Evolutionary conservation across 1,140 invertebrate species (phyloP).

Genomic region (Heterodera schachtii): DNA sequence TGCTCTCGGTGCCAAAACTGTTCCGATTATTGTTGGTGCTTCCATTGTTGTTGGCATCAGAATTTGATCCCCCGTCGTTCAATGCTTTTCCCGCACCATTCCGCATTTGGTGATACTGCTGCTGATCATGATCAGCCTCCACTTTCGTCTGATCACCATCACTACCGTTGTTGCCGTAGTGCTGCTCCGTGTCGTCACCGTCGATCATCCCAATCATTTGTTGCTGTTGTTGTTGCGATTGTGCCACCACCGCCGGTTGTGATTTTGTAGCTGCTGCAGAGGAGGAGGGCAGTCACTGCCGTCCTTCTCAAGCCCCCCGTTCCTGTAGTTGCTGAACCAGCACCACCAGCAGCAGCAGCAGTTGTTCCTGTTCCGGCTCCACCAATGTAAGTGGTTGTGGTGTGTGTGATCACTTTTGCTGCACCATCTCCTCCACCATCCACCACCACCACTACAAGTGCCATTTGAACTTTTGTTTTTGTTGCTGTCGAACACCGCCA

Average conservation of each 20-base stretch:
- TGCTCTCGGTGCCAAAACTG: background rate
- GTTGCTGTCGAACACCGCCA: too few species aligned
- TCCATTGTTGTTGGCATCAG: background rate
- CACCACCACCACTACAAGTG: too few species aligned
- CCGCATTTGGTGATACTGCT: too few species aligned
- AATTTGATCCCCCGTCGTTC: too few species aligned
- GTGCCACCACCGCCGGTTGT: background rate
- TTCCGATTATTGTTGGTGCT: background rate
- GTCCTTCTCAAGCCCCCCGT: too few species aligned
- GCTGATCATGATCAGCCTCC: too few species aligned
- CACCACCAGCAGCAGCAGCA: background rate
- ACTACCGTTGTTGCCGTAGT: background rate
- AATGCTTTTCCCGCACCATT: too few species aligned
- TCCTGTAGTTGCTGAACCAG: background rate
- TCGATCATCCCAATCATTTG: background rate
- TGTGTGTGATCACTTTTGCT: background rate
- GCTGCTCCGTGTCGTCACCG: background rate
- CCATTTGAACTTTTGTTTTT: too few species aligned
- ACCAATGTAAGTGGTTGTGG: conserved; percentile 25
- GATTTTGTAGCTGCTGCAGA: background rate
- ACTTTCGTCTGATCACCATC: too few species aligned
- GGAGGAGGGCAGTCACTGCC: too few species aligned
- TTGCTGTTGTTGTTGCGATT: background rate
- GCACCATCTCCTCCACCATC: too few species aligned
- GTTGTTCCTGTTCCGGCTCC: conserved; percentile 1